Base-by-base conservation (phyloP, 2,888 invertebrate species). In the Thelaira solivaga region DNA sequence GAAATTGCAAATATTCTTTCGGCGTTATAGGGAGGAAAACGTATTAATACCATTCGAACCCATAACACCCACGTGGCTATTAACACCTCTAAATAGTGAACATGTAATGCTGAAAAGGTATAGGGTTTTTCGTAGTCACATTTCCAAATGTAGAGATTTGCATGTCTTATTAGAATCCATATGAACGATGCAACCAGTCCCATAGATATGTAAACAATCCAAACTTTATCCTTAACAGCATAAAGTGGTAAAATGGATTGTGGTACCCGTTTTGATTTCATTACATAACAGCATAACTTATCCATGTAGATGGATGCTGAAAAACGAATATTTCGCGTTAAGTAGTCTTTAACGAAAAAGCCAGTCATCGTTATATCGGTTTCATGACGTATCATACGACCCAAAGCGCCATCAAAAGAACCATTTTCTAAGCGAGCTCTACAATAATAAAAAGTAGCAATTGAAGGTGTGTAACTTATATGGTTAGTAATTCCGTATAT, bases 311-410 rank as follows among this genome's bases (percentile, higher is more conserved):
- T 85, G 1, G 88, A 82, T 4, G 84, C 84, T 2, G 87, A 87
- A 72, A 90, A 90, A 64, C 86, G 87, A 0, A 90, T 77, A 2
- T 86, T 85, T 0, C 81, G 76, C 1, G 88, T 84, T 0, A 86
- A 84, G 72, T 90, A 90, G 59, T 89, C 88, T 80, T 90, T 90
- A 2, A 90, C 82, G 69, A 90, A 90, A 74, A 88, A 87, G 0
- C 89, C 88, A 1, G 88, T 85, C 64, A 89, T 82, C 2, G 86
- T 85, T 0, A 89, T 83, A 73, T 90, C 90, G 16, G 85, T 82
- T 76, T 88, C 85, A 8, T 82, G 80, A 4, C 85, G 85, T 34
- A 88, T 82, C 0, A 88, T 73, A 4, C 87, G 86, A 2, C 88
- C 88, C 3, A 90, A 81, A 4, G 86, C 88, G 3, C 90, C 90